Conservation (phyloP, 1,140 invertebrate species). For the Catajapyx aquilonaris region DNA sequence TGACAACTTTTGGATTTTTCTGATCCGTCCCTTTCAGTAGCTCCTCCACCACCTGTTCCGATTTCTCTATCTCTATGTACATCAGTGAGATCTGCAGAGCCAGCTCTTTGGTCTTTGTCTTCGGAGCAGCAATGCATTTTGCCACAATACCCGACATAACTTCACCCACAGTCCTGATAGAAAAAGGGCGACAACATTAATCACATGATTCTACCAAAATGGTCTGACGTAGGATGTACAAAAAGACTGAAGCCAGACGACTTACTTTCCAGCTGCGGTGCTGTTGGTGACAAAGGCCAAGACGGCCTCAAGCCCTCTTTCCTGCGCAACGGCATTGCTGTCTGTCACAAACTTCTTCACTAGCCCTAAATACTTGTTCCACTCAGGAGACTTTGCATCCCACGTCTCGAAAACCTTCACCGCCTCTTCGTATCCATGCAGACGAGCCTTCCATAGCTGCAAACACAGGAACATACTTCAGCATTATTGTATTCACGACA, state of each 20-base stretch:
- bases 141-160: conserved; percentile 71
- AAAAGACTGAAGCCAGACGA: no score
- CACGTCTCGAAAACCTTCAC: conserved; percentile 68
- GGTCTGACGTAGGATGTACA: no score
- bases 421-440: conserved; percentile 84
- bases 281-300: conserved; percentile 79
- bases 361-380: conserved; percentile 72
- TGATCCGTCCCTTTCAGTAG: conserved; percentile 79
- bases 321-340: conserved; percentile 84
- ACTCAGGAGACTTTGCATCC: conserved; percentile 84
- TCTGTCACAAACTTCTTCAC: conserved; percentile 91
- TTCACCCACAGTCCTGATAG: conserved; percentile 60
- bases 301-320: conserved; percentile 84
- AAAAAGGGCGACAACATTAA: no score
- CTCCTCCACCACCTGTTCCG: conserved; percentile 75
- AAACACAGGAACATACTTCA: conserved; percentile 11
- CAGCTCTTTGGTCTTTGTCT: conserved; percentile 76
- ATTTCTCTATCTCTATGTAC: conserved; percentile 92
- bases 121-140: conserved; percentile 81
- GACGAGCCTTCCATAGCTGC: conserved; percentile 75
- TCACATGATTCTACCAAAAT: no score
- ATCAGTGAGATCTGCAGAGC: conserved; percentile 72
- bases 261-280: conserved; percentile 48
- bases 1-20: conserved; percentile 89
- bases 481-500: conserved; percentile 2